Base-by-base conservation (phyloP, 2,888 invertebrate genomes). In the Zonitis immaculata region DNA sequence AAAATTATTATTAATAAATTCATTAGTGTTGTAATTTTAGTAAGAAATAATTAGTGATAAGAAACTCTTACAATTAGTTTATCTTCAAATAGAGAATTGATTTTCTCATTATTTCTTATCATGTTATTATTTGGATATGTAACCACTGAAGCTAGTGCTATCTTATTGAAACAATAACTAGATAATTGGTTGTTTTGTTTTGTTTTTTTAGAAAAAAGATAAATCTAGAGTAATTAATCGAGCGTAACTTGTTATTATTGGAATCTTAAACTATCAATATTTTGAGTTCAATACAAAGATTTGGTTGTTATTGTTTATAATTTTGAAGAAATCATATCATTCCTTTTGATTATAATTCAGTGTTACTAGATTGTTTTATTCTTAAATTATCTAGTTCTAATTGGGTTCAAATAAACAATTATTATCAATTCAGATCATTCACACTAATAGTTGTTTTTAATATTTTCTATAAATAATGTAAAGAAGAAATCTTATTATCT, bases 351-450 rank as follows among this genome's bases (percentile, higher is more conserved):
- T n/a, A n/a, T n/a, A n/a, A n/a, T 9, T 44, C 25, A 44, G n/a
- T n/a, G 1, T 27, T 3, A 11, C 18, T 18, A 27, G 12, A 27
- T 26, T 25, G 27, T n/a, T 27, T 26, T n/a, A 7, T 11, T 8
- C 14, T 1, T 30, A n/a, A 22, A 42, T 18, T 16, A 51, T 50
- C 35, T 50, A 45, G 39, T 35, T 48, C 27, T 47, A 28, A 42
- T 49, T 47, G 48, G 49, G 12, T 6, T 14, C 32, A 32, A 52
- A 51, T 42, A 49, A 45, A 49, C 55, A 49, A 26, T 22, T 18
- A 14, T 49, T 49, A 56, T 52, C 49, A 52, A 35, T 27, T 25
- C 35, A 49, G 47, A 52, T 56, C 49, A 47, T 56, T 48, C 44
- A 22, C 26, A 43, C 28, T 27, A n/a, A n/a, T 49, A 25, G 11